Evolutionary conservation across 2,888 invertebrate species (phyloP).

Genomic region (Eilema caniola): DNA sequence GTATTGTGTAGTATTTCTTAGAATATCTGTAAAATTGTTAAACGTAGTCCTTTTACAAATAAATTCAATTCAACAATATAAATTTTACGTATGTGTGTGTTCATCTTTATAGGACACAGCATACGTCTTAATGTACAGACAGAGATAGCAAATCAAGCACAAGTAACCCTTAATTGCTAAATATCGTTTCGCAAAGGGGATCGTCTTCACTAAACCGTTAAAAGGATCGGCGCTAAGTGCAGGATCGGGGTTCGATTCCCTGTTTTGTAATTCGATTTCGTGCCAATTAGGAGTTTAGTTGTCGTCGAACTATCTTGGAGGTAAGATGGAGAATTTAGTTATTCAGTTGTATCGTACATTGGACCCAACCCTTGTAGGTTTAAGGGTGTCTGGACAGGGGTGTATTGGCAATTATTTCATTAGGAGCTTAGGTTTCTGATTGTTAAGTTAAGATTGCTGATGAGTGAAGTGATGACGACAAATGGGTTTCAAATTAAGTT

Average conservation of each 20-base stretch:
- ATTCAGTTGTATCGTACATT: slow-evolving; percentile 61
- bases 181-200: slow-evolving; percentile 81
- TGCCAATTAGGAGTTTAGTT: slow-evolving; percentile 84
- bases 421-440: slow-evolving; percentile 39
- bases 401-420: slow-evolving; percentile 43
- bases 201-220: slow-evolving; percentile 85
- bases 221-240: slow-evolving; percentile 85
- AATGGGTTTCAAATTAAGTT: not conserved
- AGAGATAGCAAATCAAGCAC: slow-evolving; percentile 52
- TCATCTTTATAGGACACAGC: slow-evolving; percentile 24
- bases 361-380: slow-evolving; percentile 56
- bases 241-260: slow-evolving; percentile 84
- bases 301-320: slow-evolving; percentile 75
- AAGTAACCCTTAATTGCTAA: slow-evolving; percentile 80
- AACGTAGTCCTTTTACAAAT: not conserved
- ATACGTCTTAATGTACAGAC: slow-evolving; percentile 24
- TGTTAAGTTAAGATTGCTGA: not conserved
- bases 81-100: not conserved
- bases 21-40: too few relatives aligned
- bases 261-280: slow-evolving; percentile 83
- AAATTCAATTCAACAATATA: not conserved
- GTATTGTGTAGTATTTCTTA: too few relatives aligned
- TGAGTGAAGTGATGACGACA: not conserved
- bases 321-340: slow-evolving; percentile 65
- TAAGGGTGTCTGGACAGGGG: slow-evolving; percentile 42